Conservation (phyloP, 2,888 invertebrate genomes). For the Myopa tessellatipennis region DNA sequence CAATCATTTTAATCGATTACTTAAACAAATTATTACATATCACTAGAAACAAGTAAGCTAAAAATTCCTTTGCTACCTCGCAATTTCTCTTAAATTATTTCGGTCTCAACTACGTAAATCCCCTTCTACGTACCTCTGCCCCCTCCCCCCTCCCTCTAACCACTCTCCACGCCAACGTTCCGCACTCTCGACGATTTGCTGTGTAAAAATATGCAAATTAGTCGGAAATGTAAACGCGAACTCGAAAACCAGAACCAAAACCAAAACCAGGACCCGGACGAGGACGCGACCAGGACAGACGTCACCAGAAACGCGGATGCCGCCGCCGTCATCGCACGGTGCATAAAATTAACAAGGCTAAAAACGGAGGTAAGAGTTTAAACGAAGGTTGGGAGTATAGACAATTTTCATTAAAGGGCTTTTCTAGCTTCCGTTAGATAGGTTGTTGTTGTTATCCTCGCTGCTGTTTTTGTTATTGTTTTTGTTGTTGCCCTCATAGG, state of each 20-base stretch:
- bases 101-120: background rate
- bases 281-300: conserved; percentile 25
- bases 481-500: conserved; percentile 51
- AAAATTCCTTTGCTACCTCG: background rate
- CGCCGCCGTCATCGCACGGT: conserved; percentile 35
- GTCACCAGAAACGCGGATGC: conserved; percentile 29
- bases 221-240: conserved; percentile 59
- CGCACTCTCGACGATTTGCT: conserved; percentile 5
- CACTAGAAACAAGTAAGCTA: no score
- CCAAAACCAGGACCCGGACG: conserved; percentile 16
- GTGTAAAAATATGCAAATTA: conserved; percentile 62
- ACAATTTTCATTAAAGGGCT: conserved; percentile 53
- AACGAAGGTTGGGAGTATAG: conserved; percentile 27
- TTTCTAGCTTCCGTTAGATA: conserved; percentile 18
- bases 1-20: no score
- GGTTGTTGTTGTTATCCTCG: background rate
- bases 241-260: conserved; percentile 38
- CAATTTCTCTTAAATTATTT: conserved; percentile 2
- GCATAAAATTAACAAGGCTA: conserved; percentile 64
- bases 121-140: background rate
- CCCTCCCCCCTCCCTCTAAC: background rate
- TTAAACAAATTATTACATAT: no score
- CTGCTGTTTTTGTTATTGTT: conserved; percentile 42
- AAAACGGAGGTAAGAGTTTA: conserved; percentile 36
- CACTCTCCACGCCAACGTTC: background rate